phyloP scores from a whole-genome alignment of 2,113 vertebrate genomes.

The Anhinga anhinga region DNA sequence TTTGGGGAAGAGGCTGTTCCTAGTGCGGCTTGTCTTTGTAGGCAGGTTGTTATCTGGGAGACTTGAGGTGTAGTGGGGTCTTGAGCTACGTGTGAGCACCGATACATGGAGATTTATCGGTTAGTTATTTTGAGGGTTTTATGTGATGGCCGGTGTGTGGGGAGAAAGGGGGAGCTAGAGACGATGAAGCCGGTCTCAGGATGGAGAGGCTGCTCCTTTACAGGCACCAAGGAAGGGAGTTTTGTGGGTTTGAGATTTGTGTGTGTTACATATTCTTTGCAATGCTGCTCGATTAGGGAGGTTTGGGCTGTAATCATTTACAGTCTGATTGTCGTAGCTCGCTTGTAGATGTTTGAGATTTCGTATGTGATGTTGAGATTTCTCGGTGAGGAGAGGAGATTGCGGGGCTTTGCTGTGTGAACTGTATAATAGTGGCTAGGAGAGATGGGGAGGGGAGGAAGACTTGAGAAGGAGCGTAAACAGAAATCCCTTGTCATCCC shows the following conservation, averaged over 20 bases:
- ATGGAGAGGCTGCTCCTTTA: neutral
- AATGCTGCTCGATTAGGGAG: neutral
- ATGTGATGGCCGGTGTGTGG: fast-evolving
- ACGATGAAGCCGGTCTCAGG: neutral
- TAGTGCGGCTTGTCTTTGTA: fast-evolving
- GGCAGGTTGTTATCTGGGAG: neutral
- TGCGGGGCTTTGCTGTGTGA: neutral
- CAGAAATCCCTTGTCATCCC: neutral
- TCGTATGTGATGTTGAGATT: fast-evolving
- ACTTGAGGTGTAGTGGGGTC: neutral
- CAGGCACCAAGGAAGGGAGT: neutral
- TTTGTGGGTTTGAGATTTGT: neutral
- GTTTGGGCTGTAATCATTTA: fast-evolving
- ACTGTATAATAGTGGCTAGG: neutral
- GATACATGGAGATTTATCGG: neutral
- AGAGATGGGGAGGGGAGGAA: neutral
- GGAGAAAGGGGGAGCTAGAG: neutral
- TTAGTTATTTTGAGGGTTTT: neutral
- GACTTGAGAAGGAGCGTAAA: neutral
- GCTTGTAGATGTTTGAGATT: neutral
- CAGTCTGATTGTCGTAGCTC: fast-evolving
- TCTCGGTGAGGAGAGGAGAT: neutral
- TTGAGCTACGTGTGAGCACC: neutral
- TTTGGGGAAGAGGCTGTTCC: neutral
- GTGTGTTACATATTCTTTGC: fast-evolving